phyloP scores from a whole-genome alignment of 2,113 vertebrate species.

The Ceratotherium simum region DNA sequence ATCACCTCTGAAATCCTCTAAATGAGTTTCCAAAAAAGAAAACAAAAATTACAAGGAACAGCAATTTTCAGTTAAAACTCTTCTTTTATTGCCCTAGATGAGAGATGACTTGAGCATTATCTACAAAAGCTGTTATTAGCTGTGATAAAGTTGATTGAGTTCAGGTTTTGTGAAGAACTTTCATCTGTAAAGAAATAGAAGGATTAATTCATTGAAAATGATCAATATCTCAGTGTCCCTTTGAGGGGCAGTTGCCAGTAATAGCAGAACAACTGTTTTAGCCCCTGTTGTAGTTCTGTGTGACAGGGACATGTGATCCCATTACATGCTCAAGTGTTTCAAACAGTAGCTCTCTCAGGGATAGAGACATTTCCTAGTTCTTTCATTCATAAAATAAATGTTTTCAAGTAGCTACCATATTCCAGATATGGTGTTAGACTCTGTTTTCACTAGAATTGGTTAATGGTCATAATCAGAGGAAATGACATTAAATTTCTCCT shows the following conservation, averaged over 20 bases:
- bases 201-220: not conserved
- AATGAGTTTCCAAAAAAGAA: not conserved
- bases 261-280: not conserved
- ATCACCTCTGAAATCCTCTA: not conserved
- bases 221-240: not conserved
- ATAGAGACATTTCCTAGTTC: not conserved
- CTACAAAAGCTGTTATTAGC: not conserved
- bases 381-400: not conserved
- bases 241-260: not conserved
- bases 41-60: not conserved
- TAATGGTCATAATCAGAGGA: not conserved
- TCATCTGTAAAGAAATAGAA: not conserved
- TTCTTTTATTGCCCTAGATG: not conserved
- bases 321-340: not conserved
- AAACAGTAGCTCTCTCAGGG: not conserved
- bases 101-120: not conserved
- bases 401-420: not conserved
- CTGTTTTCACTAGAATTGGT: not conserved
- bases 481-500: not conserved
- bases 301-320: not conserved
- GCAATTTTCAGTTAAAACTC: constrained; percentile 18
- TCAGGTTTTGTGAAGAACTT: not conserved
- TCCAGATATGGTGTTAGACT: not conserved
- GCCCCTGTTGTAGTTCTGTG: not conserved
- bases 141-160: not conserved